Evolutionary conservation across 2,888 invertebrate genomes (phyloP).

Genomic region (Pilophorus perplexus): DNA sequence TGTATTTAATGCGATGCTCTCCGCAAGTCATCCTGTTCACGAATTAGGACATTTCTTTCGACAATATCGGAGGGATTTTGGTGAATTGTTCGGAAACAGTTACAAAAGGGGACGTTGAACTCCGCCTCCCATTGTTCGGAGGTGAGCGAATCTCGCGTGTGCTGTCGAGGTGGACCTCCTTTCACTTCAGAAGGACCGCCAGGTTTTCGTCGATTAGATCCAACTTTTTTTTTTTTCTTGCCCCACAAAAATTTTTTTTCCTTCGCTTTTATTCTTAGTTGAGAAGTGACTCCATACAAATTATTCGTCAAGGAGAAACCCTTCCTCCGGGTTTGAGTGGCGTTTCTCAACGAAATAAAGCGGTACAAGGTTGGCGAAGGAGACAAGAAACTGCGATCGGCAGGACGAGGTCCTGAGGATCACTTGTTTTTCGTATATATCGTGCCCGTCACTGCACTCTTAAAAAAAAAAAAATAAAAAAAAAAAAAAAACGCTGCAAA

Average conservation of each 20-base stretch:
- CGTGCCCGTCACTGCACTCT: too few species aligned
- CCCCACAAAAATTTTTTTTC: neutral
- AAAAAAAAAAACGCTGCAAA: too few species aligned
- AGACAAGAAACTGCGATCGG: too few species aligned
- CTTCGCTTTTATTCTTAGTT: too few species aligned
- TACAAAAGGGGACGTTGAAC: constrained; percentile 5
- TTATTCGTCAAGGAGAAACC: constrained; percentile 2
- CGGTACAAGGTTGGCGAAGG: constrained; percentile 10
- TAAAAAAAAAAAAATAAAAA: too few species aligned
- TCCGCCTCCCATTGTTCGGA: constrained; percentile 3
- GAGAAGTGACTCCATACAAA: constrained; percentile 12
- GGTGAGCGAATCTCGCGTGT: constrained; percentile 6
- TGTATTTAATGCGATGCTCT: too few species aligned
- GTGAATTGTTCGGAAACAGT: too few species aligned
- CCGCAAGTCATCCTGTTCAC: too few species aligned
- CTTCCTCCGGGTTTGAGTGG: neutral
- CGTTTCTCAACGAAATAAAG: constrained; percentile 1
- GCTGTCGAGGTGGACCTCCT: neutral
- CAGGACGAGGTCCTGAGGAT: too few species aligned
- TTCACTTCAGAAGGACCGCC: constrained; percentile 18
- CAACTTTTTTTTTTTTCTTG: neutral
- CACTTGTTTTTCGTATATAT: too few species aligned
- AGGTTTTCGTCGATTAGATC: neutral
- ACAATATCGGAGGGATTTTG: too few species aligned
- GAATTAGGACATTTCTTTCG: too few species aligned